Conservation (phyloP, 2,888 invertebrate genomes). For the Sinhomidia bicolor region DNA sequence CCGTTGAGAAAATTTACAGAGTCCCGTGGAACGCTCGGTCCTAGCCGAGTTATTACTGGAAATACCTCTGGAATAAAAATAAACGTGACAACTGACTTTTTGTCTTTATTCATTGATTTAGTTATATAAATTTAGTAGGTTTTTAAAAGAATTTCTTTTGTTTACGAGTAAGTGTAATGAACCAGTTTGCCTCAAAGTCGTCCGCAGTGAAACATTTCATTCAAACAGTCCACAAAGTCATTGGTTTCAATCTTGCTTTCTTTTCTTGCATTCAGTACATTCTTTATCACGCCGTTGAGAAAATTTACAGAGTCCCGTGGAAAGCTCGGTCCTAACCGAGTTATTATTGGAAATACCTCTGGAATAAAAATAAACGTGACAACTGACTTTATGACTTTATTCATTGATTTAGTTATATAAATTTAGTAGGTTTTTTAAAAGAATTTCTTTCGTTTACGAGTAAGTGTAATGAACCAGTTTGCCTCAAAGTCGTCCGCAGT, state of each 20-base stretch:
- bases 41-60: slow-evolving; percentile 43
- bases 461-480: slow-evolving; percentile 57
- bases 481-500: slow-evolving; percentile 31
- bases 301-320: slow-evolving; percentile 60
- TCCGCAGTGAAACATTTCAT: slow-evolving; percentile 68
- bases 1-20: slow-evolving; percentile 57
- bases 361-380: slow-evolving; percentile 15
- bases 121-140: too few species aligned
- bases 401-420: too few species aligned
- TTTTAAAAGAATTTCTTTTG: too few species aligned
- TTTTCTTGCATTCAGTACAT: slow-evolving; percentile 53
- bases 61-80: slow-evolving; percentile 63
- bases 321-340: slow-evolving; percentile 56
- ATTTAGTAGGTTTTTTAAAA: too few species aligned
- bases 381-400: too few species aligned
- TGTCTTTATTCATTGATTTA: too few species aligned
- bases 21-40: slow-evolving; percentile 69
- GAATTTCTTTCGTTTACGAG: slow-evolving; percentile 71
- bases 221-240: slow-evolving; percentile 74
- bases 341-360: slow-evolving; percentile 68
- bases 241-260: slow-evolving; percentile 47
- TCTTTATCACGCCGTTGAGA: slow-evolving; percentile 58
- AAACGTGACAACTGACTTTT: too few species aligned
- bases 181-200: slow-evolving; percentile 47
- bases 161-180: slow-evolving; percentile 65